These are phyloP conservation scores for Nipponacmea schrenckii DNA, from an alignment of 2,888 invertebrate genomes.

Conservation along the genomic window DNA sequence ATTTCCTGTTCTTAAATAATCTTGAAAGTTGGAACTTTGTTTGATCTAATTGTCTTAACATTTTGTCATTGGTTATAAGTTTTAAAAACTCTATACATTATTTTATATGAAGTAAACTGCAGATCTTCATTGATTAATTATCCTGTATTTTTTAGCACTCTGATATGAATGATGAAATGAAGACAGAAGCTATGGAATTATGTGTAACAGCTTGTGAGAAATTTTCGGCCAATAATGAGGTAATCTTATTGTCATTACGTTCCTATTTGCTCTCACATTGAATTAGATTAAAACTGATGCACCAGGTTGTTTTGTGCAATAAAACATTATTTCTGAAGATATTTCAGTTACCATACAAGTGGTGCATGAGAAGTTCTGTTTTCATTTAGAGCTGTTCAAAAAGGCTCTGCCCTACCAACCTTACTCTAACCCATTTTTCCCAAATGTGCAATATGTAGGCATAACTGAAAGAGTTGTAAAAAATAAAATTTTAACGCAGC, in stretches of 20 bases:
- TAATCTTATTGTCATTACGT: slow-evolving; percentile 57
- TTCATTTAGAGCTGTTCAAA: too few relatives aligned
- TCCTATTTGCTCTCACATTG: neutral
- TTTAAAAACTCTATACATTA: too few relatives aligned
- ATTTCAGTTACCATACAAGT: too few relatives aligned
- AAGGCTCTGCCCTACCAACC: too few relatives aligned
- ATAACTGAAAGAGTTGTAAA: too few relatives aligned
- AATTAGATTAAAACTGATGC: neutral
- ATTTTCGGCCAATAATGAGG: slow-evolving; percentile 85
- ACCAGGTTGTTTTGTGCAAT: too few relatives aligned
- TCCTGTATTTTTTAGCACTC: slow-evolving; percentile 78
- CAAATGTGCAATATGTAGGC: too few relatives aligned
- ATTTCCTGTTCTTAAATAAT: too few relatives aligned
- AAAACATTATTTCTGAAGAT: too few relatives aligned
- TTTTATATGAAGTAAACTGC: neutral
- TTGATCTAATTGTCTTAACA: neutral
- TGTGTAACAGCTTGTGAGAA: slow-evolving; percentile 95
- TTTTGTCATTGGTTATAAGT: neutral
- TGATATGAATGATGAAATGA: slow-evolving; percentile 95
- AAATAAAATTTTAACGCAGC: too few relatives aligned
- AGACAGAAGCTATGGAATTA: slow-evolving; percentile 87
- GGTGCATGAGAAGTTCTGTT: too few relatives aligned
- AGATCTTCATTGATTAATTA: neutral
- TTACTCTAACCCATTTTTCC: too few relatives aligned
- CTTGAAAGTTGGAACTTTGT: neutral